Evolutionary conservation across 2,113 vertebrate genomes (phyloP), one percentile per base, ranked within the genome.

Genomic region (Sinocyclocheilus anshuiensis): DNA sequence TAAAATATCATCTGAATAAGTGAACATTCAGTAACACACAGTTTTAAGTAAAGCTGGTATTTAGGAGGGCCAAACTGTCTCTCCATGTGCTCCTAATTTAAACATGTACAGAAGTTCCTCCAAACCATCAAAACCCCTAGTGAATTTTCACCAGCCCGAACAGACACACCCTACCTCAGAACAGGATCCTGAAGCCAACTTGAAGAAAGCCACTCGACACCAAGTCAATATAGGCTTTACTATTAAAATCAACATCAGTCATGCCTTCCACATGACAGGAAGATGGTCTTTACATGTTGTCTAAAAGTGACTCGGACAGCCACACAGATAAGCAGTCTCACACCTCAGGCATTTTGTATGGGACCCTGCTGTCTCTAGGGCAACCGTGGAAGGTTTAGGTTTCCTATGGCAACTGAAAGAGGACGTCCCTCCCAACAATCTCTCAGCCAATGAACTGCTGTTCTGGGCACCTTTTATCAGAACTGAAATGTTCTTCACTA

Each of bases 361-460:
- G 91, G 89, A 88, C 84, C 84, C 86, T 74, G 81, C 92, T 94
- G 94, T 95, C 93, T 94, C 94, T 92, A 93, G 91, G 93, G 93
- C 88, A 94, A 93, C 92, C 84, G 69, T 87, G 91, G 91, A 93
- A 94, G 90, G 91, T 91, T 93, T 93, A 92, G 84, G 77, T 93
- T 91, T 93, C 92, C 94, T 93, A 93, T 94, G 93, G 94, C 92
- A 94, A 94, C 94, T 88, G 89, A 77, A 85, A 89, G 69, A 81
- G 90, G 92, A 77, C 33, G 83, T 91, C 86, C 89, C 90, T 86
- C 88, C 77, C 63, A 33, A 83, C 75, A 84, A 57, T 50, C 86
- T 69, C 77, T 86, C 77, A 90, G 88, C 92, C 92, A 93, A 93
- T 94, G 86, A 50, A 61, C 89, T 80, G 50, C 85, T 87, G 77